These are phyloP conservation scores for Lucilia sericata DNA, from an alignment of 1,140 invertebrate genomes.

Conservation along the genomic window DNA sequence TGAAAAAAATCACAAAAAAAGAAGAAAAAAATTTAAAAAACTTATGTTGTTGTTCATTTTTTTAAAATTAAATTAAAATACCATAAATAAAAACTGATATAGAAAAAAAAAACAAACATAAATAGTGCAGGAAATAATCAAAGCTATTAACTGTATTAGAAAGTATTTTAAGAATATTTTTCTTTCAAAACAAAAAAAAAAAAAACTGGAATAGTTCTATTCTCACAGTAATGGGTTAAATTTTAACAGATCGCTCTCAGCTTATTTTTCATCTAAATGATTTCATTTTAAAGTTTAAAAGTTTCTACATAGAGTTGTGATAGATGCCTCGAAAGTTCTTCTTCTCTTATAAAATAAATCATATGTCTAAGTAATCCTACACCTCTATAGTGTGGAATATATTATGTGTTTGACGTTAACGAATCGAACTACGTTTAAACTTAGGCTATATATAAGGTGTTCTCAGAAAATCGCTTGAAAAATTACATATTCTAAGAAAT, in stretches of 20 bases:
- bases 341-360: too few relatives aligned
- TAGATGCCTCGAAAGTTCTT: too few relatives aligned
- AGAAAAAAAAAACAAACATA: conserved; percentile 53
- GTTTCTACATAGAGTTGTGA: too few relatives aligned
- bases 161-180: neutral
- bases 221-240: neutral
- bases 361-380: too few relatives aligned
- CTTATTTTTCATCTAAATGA: too few relatives aligned
- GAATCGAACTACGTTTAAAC: too few relatives aligned
- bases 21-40: conserved; percentile 6
- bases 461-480: too few relatives aligned
- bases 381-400: too few relatives aligned
- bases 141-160: neutral
- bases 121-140: conserved; percentile 52
- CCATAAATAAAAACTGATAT: conserved; percentile 47
- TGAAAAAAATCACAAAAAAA: conserved; percentile 48
- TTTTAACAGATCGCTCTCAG: neutral
- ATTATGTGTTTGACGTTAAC: too few relatives aligned
- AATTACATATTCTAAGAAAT: too few relatives aligned
- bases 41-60: conserved; percentile 48
- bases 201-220: neutral
- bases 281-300: too few relatives aligned
- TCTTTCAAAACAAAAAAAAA: neutral
- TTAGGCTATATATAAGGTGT: too few relatives aligned
- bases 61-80: conserved; percentile 34